Base-by-base conservation (phyloP, 2,113 vertebrate species). In the Lucifuga dentata region DNA sequence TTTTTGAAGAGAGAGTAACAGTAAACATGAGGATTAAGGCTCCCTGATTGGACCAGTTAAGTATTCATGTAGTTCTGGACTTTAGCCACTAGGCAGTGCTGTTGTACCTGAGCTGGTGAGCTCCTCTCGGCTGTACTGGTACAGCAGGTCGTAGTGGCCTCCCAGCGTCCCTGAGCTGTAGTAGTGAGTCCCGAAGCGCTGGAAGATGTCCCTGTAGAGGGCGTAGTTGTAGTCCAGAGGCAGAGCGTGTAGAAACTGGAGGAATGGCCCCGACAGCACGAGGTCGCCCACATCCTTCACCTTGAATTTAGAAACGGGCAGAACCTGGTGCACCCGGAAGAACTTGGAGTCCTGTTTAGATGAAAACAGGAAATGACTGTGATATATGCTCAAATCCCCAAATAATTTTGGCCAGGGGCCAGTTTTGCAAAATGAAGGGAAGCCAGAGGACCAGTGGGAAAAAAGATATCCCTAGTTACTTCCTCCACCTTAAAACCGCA, bases 141-240 rank as follows among this genome's bases (percentile, higher is more conserved):
- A 98, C 35, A 98, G 88, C 49, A 99, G 81, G 79, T 98, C 96
- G 44, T 98, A 98, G 16, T 87, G 82, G 0, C 96, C 97, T 0
- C 96, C 97, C 80, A 98, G 83, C 32, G 89, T 93, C 35, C 96
- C 97, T 5, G 94, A 93, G 19, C 88, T 80, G 60, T 96, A 95
- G 84, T 97, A 98, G 80, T 98, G 96, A 2, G 97, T 99, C 19
- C 97, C 97, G 5, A 96, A 99, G 51, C 90, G 90, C 51, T 95
- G 92, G 76, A 98, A 97, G 85, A 99, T 94, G 51, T 92, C 91
- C 68, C 94, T 95, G 76, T 99, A 99, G 51, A 95, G 88, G 51
- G 93, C 91, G 2, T 94, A 97, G 92, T 95, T 98, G 85, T 98
- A 99, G 8, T 96, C 93, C 43, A 98, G 87, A 2, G 97, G 96